Conservation (phyloP, 1,140 invertebrate genomes). For the Bicyclus anynana region DNA sequence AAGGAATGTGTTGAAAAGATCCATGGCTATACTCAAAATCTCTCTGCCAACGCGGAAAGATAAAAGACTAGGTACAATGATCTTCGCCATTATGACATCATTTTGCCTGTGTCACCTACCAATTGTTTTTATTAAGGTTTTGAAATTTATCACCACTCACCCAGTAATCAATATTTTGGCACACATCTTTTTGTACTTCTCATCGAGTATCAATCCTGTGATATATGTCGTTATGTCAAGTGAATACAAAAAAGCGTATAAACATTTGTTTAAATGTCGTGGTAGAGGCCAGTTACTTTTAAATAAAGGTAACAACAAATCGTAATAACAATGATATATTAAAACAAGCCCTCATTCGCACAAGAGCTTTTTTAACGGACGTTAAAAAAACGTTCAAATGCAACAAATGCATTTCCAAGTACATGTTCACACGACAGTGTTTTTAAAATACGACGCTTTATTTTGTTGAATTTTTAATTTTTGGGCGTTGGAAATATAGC, state of each 20-base stretch:
- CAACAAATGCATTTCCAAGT: too few relatives aligned
- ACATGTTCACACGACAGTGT: too few relatives aligned
- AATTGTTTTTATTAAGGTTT: constrained; percentile 85
- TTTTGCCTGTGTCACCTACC: constrained; percentile 89
- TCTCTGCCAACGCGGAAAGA: constrained; percentile 85
- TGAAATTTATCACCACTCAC: constrained; percentile 77
- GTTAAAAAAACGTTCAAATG: too few relatives aligned
- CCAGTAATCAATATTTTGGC: constrained; percentile 84
- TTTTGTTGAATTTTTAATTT: too few relatives aligned
- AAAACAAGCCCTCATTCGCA: too few relatives aligned
- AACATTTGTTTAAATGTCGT: constrained; percentile 83
- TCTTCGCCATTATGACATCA: constrained; percentile 87
- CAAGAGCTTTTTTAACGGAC: too few relatives aligned
- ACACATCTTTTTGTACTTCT: constrained; percentile 88
- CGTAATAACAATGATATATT: not conserved
- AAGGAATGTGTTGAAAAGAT: constrained; percentile 39
- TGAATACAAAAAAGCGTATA: constrained; percentile 90
- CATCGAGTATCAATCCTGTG: constrained; percentile 91
- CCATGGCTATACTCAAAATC: constrained; percentile 51
- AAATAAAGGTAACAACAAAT: not conserved
- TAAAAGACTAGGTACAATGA: constrained; percentile 87
- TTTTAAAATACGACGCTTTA: too few relatives aligned
- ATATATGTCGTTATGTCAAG: constrained; percentile 92
- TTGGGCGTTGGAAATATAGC: too few relatives aligned
- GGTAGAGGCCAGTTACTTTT: constrained; percentile 6